Percentiles rank a stretch among this genome's conserved stretches.
phyloP scores from a whole-genome alignment of 2,888 invertebrate genomes.

The Drosophila kambysellisi region DNA sequence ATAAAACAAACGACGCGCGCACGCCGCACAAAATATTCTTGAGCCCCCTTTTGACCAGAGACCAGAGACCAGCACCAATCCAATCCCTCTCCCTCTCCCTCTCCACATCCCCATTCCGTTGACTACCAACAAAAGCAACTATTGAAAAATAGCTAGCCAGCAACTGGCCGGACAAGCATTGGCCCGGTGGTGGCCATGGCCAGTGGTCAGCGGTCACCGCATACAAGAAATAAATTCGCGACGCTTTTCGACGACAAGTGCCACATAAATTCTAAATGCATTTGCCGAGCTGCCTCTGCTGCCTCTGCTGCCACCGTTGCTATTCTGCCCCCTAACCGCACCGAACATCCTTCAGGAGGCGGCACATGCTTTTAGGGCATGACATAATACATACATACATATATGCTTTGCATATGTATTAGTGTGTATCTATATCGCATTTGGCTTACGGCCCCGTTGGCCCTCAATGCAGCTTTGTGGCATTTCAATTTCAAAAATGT shows the following conservation, averaged over 20 bases:
- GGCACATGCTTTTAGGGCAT: constrained; percentile 21
- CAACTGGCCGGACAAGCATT: constrained; percentile 30
- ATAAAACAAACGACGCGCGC: constrained; percentile 73
- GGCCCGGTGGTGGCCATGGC: constrained; percentile 50
- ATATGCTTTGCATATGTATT: background rate
- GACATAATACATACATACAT: background rate
- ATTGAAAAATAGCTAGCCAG: constrained; percentile 15
- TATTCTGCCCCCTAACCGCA: background rate
- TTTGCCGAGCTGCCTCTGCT: constrained; percentile 50
- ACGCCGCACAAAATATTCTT: constrained; percentile 71
- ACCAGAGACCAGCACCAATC: constrained; percentile 10
- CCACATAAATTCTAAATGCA: constrained; percentile 80
- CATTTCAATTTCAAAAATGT: constrained; percentile 65
- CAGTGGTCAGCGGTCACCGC: constrained; percentile 71
- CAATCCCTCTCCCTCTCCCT: background rate
- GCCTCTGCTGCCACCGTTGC: background rate
- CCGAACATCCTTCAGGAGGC: constrained; percentile 23
- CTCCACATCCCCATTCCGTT: background rate
- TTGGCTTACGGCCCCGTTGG: constrained; percentile 41
- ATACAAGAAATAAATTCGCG: constrained; percentile 80
- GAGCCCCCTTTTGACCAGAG: constrained; percentile 56
- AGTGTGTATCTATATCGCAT: constrained; percentile 55
- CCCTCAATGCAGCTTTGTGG: constrained; percentile 44
- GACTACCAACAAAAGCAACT: constrained; percentile 6
- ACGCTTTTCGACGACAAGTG: constrained; percentile 77